These are phyloP conservation scores for Hymenopus coronatus DNA, from an alignment of 2,888 invertebrate genomes.

Conservation along the genomic window DNA sequence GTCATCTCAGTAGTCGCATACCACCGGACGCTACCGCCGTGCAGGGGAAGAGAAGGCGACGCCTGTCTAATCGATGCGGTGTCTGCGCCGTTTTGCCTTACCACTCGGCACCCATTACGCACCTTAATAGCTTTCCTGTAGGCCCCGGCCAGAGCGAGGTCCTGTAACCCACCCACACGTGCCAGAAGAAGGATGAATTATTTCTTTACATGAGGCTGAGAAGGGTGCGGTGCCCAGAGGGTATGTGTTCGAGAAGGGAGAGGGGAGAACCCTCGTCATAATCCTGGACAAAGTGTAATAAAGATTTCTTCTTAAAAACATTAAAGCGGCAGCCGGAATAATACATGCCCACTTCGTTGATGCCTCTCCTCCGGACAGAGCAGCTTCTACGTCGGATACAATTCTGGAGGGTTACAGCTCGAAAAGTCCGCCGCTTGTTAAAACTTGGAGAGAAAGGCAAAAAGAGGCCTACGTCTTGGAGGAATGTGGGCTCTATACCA, in stretches of 20 bases:
- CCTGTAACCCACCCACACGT: conserved; percentile 3
- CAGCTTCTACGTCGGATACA: not conserved
- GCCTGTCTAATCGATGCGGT: conserved; percentile 63
- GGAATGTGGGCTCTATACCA: too few relatives aligned
- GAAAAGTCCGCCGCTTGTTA: not conserved
- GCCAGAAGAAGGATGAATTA: conserved; percentile 17
- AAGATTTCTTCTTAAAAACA: not conserved
- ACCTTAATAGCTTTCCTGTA: conserved; percentile 65
- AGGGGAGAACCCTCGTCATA: not conserved
- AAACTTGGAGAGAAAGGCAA: not conserved
- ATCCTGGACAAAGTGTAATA: conserved; percentile 7
- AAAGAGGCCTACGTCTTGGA: not conserved
- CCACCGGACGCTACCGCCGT: conserved; percentile 20
- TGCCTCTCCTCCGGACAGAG: not conserved
- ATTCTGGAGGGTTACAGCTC: not conserved
- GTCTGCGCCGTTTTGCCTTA: conserved; percentile 65
- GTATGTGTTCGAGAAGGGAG: not conserved
- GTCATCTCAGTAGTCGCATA: conserved; percentile 19
- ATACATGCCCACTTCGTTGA: not conserved
- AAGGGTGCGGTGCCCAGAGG: not conserved
- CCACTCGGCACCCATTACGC: conserved; percentile 67
- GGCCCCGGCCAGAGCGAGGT: conserved; percentile 16
- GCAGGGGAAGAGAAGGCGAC: conserved; percentile 19
- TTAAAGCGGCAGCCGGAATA: not conserved
- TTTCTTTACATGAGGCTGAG: not conserved